Evolutionary conservation across 2,888 invertebrate genomes (phyloP).

Genomic region (Lysandra coridon): DNA sequence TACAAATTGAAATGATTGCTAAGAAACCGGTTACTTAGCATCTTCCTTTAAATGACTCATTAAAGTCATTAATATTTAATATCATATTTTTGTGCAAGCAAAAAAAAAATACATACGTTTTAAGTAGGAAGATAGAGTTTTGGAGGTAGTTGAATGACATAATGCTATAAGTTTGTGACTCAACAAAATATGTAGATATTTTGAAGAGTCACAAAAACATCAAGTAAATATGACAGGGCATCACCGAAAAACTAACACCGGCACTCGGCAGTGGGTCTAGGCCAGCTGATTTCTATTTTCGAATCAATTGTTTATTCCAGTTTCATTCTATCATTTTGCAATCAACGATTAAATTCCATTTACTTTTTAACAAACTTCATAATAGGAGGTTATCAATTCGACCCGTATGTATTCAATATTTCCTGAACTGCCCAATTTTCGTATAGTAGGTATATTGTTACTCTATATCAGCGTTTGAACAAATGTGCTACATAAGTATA

Average conservation of each 20-base stretch:
- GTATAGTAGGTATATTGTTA: too few relatives aligned
- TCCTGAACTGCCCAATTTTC: too few relatives aligned
- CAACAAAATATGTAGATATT: too few relatives aligned
- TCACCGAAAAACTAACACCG: conserved; percentile 4
- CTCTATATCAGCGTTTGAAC: too few relatives aligned
- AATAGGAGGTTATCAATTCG: too few relatives aligned
- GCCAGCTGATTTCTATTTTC: conserved; percentile 4
- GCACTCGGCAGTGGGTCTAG: neutral
- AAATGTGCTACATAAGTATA: too few relatives aligned
- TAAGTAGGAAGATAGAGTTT: conserved; percentile 7
- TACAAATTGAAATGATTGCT: neutral
- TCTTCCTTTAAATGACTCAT: neutral
- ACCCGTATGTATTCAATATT: too few relatives aligned
- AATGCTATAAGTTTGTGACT: too few relatives aligned
- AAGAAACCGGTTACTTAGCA: neutral
- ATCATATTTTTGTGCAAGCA: neutral
- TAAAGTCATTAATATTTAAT: neutral
- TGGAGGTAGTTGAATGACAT: neutral
- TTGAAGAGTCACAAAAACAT: neutral
- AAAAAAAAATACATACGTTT: neutral
- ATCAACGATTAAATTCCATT: too few relatives aligned
- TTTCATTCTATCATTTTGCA: neutral
- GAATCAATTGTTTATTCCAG: neutral
- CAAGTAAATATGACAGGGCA: neutral
- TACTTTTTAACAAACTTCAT: too few relatives aligned